A percentile compares a stretch with the other conserved stretches of the same genome.
Conservation (phyloP, 2,113 vertebrate species). For the Hippocampus comes region DNA sequence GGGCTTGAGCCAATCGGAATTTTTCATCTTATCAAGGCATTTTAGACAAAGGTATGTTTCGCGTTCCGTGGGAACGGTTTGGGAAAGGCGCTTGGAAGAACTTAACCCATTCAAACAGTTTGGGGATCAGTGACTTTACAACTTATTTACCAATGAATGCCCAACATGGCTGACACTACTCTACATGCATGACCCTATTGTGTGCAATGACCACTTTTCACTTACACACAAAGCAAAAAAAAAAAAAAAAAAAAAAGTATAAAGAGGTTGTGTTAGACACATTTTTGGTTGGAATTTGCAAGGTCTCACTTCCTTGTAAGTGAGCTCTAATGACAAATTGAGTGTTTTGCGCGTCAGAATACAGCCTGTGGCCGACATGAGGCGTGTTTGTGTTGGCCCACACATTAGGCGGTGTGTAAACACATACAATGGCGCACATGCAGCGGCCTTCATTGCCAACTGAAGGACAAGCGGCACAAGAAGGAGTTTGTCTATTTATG, state of each 20-base stretch:
- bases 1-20: neutral
- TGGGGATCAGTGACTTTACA: neutral
- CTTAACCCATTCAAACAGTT: neutral
- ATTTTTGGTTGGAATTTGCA: slow-evolving; percentile 11
- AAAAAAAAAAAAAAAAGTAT: too few relatives aligned
- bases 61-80: neutral
- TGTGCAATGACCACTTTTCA: neutral
- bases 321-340: slow-evolving; percentile 23
- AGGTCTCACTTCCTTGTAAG: slow-evolving; percentile 21
- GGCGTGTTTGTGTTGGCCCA: slow-evolving; percentile 18
- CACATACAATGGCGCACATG: slow-evolving; percentile 9
- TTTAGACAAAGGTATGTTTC: neutral
- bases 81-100: neutral
- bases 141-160: neutral
- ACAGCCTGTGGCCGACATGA: neutral
- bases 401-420: slow-evolving; percentile 1
- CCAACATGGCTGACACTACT: neutral
- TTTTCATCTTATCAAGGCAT: neutral
- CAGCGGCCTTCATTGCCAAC: slow-evolving; percentile 9
- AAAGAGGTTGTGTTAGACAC: slow-evolving; percentile 17
- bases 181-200: neutral
- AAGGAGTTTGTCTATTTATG: slow-evolving; percentile 32
- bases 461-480: slow-evolving; percentile 23
- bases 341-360: slow-evolving; percentile 12
- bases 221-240: slow-evolving; percentile 18